Percentiles rank a stretch among this genome's conserved stretches.
These are phyloP conservation scores for Scaptomyza graminum DNA, from an alignment of 1,140 invertebrate genomes.

Conservation along the genomic window DNA sequence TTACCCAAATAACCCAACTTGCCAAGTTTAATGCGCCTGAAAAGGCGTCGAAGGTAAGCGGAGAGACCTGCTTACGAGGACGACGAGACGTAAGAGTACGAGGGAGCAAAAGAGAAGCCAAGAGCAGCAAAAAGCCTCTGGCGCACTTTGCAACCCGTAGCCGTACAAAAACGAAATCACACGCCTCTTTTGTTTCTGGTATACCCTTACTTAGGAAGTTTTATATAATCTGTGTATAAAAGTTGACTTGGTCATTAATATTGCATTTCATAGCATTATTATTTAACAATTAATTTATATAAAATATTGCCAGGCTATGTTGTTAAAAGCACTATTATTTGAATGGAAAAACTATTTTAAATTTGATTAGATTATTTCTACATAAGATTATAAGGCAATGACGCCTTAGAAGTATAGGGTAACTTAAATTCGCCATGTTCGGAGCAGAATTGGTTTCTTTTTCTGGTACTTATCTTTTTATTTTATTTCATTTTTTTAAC, in stretches of 20 bases:
- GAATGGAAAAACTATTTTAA: too few relatives aligned
- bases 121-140: constrained; percentile 49
- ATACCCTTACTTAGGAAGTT: background rate
- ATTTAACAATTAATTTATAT: background rate
- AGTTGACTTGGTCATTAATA: too few relatives aligned
- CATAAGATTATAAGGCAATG: too few relatives aligned
- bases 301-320: background rate
- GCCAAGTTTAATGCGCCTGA: constrained; percentile 50
- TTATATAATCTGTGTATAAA: background rate
- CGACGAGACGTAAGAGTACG: background rate
- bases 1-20: constrained; percentile 41
- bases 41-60: constrained; percentile 38
- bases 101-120: background rate
- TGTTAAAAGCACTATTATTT: too few relatives aligned
- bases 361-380: too few relatives aligned
- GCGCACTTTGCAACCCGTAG: constrained; percentile 47
- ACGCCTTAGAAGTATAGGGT: background rate
- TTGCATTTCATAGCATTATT: too few relatives aligned
- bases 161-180: constrained; percentile 14
- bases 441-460: constrained; percentile 8
- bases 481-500: constrained; percentile 27
- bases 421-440: background rate
- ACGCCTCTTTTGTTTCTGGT: constrained; percentile 23
- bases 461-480: constrained; percentile 16
- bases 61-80: background rate